Base-by-base conservation (phyloP, 2,113 vertebrate species). In the Neofelis nebulosa region DNA sequence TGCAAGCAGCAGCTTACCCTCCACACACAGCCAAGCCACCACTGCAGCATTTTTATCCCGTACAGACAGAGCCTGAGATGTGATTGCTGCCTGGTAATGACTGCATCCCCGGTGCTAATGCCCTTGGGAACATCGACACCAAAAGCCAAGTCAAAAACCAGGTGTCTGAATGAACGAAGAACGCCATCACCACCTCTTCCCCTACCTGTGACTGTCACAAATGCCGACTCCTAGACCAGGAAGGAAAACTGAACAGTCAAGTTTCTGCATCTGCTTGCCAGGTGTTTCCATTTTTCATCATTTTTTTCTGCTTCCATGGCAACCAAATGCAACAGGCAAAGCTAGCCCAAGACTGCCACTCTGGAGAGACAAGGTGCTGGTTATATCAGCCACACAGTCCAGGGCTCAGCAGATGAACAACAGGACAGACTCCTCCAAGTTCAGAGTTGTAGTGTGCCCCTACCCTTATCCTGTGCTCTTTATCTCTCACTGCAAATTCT, bases 291-390 rank as follows among this genome's bases (percentile, higher is more conserved):
- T 98, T 97, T 92, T 97, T 94, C 95, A 98, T 87, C 95, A 93
- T 97, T n/a, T 97, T 96, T 96, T 98, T 96, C 88, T 98, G 98
- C 98, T 99, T 98, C 98, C 98, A 99, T 99, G 98, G 99, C 98
- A 99, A 99, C 99, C 93, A 98, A 98, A 99, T 92, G 97, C 96
- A 98, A 98, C 92, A 98, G 98, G 98, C 96, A 97, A 95, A 98
- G 97, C 97, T 96, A 98, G 95, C 83, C 96, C 81, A 81, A 97
- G 92, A 94, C 91, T 80, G 96, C 29, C 94, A 61, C 65, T 96
- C 89, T 96, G 95, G 98, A 97, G 91, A 97, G 92, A 97, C 96
- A 89, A 96, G 89, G 96, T 23, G 74, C 74, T 95, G 92, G 76
- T 80, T 98, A 50, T 31, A 36, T 18, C 63, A 45, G 69, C 76